phyloP scores from a whole-genome alignment of 2,797 vertebrate species.

The Tapirus indicus region DNA sequence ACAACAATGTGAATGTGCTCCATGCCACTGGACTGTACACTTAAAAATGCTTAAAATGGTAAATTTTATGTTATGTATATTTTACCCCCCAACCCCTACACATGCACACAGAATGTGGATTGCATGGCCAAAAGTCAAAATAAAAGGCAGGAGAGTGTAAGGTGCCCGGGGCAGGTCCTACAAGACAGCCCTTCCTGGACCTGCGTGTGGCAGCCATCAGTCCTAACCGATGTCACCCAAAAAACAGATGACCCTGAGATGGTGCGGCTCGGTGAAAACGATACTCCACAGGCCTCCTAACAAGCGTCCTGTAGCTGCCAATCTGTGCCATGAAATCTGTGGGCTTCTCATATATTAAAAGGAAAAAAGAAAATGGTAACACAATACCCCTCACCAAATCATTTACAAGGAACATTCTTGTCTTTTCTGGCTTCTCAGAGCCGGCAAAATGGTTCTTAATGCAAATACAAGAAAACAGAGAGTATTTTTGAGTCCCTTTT shows the following conservation, averaged over 20 bases:
- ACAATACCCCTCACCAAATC: slow-evolving; percentile 4
- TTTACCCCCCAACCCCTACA: not conserved
- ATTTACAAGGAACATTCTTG: slow-evolving; percentile 29
- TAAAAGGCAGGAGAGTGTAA: slow-evolving; percentile 42
- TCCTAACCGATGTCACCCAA: slow-evolving; percentile 76
- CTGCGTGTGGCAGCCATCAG: slow-evolving; percentile 60
- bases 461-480: slow-evolving; percentile 70
- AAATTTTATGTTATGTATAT: not conserved
- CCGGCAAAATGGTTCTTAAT: slow-evolving; percentile 54
- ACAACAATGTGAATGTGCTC: not conserved
- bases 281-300: slow-evolving; percentile 65
- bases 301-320: slow-evolving; percentile 44
- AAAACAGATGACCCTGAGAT: slow-evolving; percentile 77
- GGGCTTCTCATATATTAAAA: slow-evolving; percentile 48
- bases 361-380: not conserved
- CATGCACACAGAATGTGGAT: not conserved
- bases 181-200: slow-evolving; percentile 27
- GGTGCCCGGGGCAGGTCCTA: slow-evolving; percentile 10
- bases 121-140: not conserved
- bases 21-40: not conserved
- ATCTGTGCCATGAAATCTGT: slow-evolving; percentile 35
- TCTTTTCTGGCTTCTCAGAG: slow-evolving; percentile 67
- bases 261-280: slow-evolving; percentile 38
- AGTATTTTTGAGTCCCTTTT: slow-evolving; percentile 40
- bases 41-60: not conserved